Base-by-base conservation (phyloP, 2,113 vertebrate species). In the Edolisoma coerulescens region DNA sequence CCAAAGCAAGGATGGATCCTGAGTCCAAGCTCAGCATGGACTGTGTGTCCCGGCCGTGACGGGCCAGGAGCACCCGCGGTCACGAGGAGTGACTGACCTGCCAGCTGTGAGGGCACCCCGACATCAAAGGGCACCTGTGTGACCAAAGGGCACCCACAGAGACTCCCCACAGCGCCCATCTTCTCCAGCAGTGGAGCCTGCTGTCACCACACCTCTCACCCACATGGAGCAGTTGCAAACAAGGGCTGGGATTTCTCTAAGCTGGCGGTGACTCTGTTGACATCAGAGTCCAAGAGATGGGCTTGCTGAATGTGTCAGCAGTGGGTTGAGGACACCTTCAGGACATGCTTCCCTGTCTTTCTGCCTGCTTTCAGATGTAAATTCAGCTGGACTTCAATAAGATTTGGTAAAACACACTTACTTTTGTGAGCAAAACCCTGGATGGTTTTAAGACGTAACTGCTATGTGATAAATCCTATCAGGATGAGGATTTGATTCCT, bases 51-150 rank as follows among this genome's bases (percentile, higher is more conserved):
- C 0, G 1, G 76, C 80, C 59, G 18, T 7, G 54, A 28, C 32
- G 60, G 45, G 27, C 57, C 67, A 79, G 71, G 35, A 83, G 37
- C 30, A 27, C 13, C 35, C 42, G 16, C 0, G 1, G 49, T 6
- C 63, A 35, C 0, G 0, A 68, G 22, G 6, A 67, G 16, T 0
- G 3, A 39, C 57, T 49, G 47, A 19, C 37, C 69, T 67, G 45
- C 37, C 77, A 63, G 37, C 81, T 65, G 16, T 41, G 52, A 70
- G 65, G 76, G 21, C 57, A 76, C n/a, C n/a, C 52, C 14, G 18
- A 23, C 50, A 6, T 14, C 73, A 73, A 42, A 39, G 64, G 27
- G n/a, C 22, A 41, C 22, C 41, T 6, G 9, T 33, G 35, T 54
- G 56, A 76, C 59, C 35, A 19, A 19, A n/a, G 73, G 15, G 13